Conservation (phyloP, 2,113 vertebrate species). For the Semnopithecus entellus region DNA sequence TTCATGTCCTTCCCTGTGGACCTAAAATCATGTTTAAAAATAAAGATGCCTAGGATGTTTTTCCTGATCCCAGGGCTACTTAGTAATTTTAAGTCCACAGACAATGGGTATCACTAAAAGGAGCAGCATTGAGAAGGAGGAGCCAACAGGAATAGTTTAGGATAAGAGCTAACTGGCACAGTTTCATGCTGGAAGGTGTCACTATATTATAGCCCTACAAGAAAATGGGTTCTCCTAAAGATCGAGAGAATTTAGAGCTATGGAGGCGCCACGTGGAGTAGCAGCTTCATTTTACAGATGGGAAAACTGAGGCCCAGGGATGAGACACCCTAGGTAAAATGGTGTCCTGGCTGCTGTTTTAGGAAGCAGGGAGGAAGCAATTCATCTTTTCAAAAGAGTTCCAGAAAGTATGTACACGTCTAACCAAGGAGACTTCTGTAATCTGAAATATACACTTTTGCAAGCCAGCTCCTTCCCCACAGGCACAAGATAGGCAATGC, state of each 20-base stretch:
- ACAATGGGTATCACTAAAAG: background rate
- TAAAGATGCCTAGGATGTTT: background rate
- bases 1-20: background rate
- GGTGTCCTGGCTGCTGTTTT: background rate
- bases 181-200: background rate
- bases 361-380: background rate
- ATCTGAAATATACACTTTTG: background rate
- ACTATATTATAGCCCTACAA: background rate
- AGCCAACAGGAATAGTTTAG: no score
- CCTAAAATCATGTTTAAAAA: background rate
- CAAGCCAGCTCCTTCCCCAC: background rate
- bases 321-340: background rate
- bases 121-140: background rate
- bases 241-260: background rate
- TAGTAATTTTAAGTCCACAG: background rate
- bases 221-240: background rate
- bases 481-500: background rate
- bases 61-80: background rate
- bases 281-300: background rate
- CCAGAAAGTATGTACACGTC: background rate
- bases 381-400: background rate
- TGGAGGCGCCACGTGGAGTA: background rate
- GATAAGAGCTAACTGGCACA: background rate
- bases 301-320: background rate
- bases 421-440: background rate